These are phyloP conservation scores for Azorinus chamasolen DNA, from an alignment of 2,888 invertebrate genomes.

Conservation along the genomic window DNA sequence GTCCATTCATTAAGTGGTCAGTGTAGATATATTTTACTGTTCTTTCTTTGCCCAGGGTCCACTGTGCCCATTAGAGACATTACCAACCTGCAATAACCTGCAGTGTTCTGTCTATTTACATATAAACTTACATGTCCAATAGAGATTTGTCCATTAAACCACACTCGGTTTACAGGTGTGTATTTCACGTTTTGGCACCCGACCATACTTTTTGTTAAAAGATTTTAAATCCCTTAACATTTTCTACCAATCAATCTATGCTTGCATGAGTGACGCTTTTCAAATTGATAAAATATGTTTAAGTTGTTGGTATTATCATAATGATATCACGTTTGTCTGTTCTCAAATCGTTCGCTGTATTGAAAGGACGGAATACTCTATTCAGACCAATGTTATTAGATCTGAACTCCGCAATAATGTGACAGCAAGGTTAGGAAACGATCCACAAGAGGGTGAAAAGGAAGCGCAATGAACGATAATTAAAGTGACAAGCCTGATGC, in stretches of 20 bases:
- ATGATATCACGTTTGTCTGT: constrained; percentile 15
- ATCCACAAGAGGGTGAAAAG: constrained; percentile 21
- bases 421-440: constrained; percentile 24
- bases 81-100: no score
- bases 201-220: constrained; percentile 22
- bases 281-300: constrained; percentile 29
- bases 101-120: no score
- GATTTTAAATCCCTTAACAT: constrained; percentile 33
- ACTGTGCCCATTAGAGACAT: no score
- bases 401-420: constrained; percentile 27
- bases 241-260: constrained; percentile 17
- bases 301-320: constrained; percentile 26
- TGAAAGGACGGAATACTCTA: constrained; percentile 2
- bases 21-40: no score
- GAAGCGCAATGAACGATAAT: constrained; percentile 7
- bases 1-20: no score
- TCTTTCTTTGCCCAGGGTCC: no score
- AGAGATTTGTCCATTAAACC: no score
- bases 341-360: no score
- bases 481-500: no score
- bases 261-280: constrained; percentile 37
- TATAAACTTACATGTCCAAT: no score
- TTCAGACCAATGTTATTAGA: constrained; percentile 26
- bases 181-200: constrained; percentile 36
- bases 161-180: constrained; percentile 18